Evolutionary conservation across 2,888 invertebrate genomes (phyloP), one percentile per base, ranked within the genome.

Genomic region (Penaeus monodon): DNA sequence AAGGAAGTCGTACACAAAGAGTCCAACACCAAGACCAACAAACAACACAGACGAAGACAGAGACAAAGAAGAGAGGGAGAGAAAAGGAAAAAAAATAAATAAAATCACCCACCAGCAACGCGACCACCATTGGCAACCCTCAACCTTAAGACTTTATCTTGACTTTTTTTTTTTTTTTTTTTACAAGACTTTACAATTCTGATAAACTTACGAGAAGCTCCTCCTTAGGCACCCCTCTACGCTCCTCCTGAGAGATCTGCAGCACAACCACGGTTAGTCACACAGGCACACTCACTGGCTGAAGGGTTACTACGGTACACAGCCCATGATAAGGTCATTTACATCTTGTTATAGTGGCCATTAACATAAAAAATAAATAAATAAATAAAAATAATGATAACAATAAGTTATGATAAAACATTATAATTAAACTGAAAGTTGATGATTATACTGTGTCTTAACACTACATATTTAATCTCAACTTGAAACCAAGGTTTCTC

Each of bases 161-260:
- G 57, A 57, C 57, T 2, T 57, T 57, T 57, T 57, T 57, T 57
- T 57, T 57, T 57, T 80, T 57, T 38, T 27, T 80, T 57, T 73
- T 33, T 27, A 38, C 68, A 85, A 85, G 85, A 80, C n/a, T 73
- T 78, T 70, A 44, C 38, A 79, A 80, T 63, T 85, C 68, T 57
- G 80, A 33, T 79, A 63, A 85, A 90, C 90, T 90, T 90, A 90
- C 90, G 84, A 88, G 83, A 86, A 90, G 86, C 85, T 90, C 90
- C 85, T 90, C 90, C 88, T 86, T 90, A 81, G 90, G 90, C 79
- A 90, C 88, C 29, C 90, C 90, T 90, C 88, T 90, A 88, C 90
- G 88, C 88, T 90, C 90, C 85, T 90, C 90, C 74, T 90, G 90
- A 82, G 90, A 90, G 74, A 90, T 90, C 90, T 90, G 90, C 82